Evolutionary conservation across 53 echinoderm and acorn worm genomes (phyloP).

Genomic region (Stichopus horrens): DNA sequence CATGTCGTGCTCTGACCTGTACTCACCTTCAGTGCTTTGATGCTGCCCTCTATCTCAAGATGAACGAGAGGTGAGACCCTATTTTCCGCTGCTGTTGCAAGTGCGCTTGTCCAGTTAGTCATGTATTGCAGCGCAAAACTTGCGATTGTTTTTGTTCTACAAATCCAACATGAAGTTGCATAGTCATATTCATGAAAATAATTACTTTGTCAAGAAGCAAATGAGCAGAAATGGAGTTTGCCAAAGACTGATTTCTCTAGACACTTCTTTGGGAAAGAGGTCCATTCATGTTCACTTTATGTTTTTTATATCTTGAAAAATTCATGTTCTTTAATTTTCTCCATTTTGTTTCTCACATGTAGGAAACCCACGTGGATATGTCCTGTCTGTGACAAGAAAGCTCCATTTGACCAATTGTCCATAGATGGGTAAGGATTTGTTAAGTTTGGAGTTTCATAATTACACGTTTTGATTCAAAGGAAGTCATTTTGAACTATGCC

Average conservation of each 20-base stretch:
- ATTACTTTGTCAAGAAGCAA: too few relatives aligned
- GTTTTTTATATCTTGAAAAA: too few relatives aligned
- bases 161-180: too few relatives aligned
- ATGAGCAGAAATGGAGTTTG: too few relatives aligned
- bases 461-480: background rate
- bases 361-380: conserved; percentile 99
- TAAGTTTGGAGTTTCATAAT: background rate
- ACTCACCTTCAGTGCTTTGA: conserved; percentile 97
- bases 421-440: conserved; percentile 82
- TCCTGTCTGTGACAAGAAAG: conserved; percentile 97
- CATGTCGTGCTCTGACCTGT: conserved; percentile 82
- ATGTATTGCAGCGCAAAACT: background rate
- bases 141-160: too few relatives aligned
- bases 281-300: too few relatives aligned
- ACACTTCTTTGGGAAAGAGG: too few relatives aligned
- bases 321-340: too few relatives aligned
- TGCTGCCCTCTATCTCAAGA: conserved; percentile 85
- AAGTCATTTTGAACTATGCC: background rate
- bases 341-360: background rate
- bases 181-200: too few relatives aligned
- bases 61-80: conserved; percentile 85
- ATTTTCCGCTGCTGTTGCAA: background rate
- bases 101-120: background rate
- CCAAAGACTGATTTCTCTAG: too few relatives aligned
- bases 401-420: conserved; percentile 81